These are phyloP conservation scores for Vimba vimba DNA, from an alignment of 2,113 vertebrate genomes.

Conservation along the genomic window DNA sequence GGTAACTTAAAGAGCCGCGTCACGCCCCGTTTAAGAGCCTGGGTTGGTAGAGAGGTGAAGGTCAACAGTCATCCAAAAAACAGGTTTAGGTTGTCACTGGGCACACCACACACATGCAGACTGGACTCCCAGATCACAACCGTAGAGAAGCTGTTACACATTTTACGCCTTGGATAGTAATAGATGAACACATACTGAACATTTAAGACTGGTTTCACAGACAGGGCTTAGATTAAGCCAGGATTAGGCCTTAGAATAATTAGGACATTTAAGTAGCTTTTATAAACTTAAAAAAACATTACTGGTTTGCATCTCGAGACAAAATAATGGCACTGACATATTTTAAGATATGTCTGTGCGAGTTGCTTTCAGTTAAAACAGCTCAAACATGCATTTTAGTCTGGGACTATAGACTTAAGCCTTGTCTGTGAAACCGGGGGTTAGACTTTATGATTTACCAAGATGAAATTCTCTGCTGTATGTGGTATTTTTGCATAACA, in stretches of 20 bases:
- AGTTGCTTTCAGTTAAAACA: no score
- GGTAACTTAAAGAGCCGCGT: constrained; percentile 54
- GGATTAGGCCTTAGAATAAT: no score
- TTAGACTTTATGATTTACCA: not conserved
- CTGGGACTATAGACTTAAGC: no score
- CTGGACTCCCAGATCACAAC: constrained; percentile 26
- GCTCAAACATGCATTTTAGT: no score
- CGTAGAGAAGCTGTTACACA: constrained; percentile 32
- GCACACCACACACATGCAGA: constrained; percentile 36
- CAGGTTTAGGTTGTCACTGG: constrained; percentile 47
- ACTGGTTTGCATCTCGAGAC: no score
- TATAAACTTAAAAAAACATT: no score
- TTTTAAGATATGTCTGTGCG: no score
- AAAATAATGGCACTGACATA: no score
- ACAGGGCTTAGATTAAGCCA: no score
- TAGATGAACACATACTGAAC: not conserved
- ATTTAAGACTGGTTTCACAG: not conserved
- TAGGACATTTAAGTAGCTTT: no score
- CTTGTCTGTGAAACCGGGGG: no score
- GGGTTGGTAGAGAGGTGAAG: constrained; percentile 45
- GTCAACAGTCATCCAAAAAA: constrained; percentile 49
- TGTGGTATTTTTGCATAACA: no score
- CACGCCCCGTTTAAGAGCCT: constrained; percentile 50
- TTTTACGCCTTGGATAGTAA: not conserved
- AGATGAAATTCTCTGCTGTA: not conserved